Conservation (phyloP, 92 coral and sea anemone species). For the Palythoa caribaeorum region DNA sequence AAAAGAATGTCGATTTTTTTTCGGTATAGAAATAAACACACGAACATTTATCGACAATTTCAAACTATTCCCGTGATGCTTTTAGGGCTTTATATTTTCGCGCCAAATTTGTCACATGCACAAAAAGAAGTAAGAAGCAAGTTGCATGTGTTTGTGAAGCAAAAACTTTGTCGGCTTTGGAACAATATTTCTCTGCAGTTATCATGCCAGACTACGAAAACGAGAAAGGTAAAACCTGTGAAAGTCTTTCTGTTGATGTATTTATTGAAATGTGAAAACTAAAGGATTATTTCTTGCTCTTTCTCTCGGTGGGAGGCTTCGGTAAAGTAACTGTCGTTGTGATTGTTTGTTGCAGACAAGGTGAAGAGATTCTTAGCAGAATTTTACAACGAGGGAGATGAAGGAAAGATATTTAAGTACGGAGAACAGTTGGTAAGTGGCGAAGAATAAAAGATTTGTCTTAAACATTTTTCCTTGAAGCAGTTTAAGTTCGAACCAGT, state of each 20-base stretch:
- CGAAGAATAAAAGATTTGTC: background rate
- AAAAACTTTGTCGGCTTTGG: slow-evolving; percentile 14
- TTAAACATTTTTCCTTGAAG: background rate
- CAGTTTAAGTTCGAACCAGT: background rate
- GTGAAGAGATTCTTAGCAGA: slow-evolving; percentile 97
- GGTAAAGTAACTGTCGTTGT: background rate
- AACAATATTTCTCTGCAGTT: background rate
- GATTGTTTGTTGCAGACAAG: slow-evolving; percentile 73
- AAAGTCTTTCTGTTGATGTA: background rate
- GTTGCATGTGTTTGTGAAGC: background rate
- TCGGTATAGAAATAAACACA: background rate
- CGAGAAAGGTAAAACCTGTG: slow-evolving; percentile 74
- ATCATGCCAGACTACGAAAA: slow-evolving; percentile 91
- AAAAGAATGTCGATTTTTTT: background rate
- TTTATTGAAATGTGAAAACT: background rate
- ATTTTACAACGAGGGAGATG: slow-evolving; percentile 89
- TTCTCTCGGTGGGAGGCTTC: background rate
- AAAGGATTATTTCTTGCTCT: background rate
- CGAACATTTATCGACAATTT: background rate
- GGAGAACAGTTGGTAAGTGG: slow-evolving; percentile 95
- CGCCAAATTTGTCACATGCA: slow-evolving; percentile 99
- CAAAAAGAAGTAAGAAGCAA: background rate
- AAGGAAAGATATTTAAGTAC: slow-evolving; percentile 90
- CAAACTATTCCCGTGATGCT: slow-evolving; percentile 66
- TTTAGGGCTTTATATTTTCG: slow-evolving; percentile 70